Percentiles rank a stretch among this genome's conserved stretches.
Conservation (phyloP, 2,113 vertebrate species). For the Plectropomus leopardus region DNA sequence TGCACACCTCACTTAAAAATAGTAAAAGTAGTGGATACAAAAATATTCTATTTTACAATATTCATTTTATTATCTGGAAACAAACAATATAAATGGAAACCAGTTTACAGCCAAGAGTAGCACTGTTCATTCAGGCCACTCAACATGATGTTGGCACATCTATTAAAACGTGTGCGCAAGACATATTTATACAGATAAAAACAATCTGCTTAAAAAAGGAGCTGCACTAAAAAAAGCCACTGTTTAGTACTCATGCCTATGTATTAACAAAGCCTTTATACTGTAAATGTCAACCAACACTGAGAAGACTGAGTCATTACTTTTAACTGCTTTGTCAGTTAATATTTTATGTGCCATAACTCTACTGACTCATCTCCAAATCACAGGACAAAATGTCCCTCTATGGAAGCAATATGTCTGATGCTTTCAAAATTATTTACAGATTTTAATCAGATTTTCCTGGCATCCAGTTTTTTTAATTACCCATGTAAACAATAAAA, state of each 20-base stretch:
- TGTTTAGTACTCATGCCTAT: constrained; percentile 9
- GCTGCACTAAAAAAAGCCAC: neutral
- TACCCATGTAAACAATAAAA: constrained; percentile 30
- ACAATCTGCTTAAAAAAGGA: constrained; percentile 40
- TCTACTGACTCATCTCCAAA: constrained; percentile 7
- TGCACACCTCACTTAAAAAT: no score
- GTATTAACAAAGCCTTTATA: constrained; percentile 44
- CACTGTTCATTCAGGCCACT: constrained; percentile 28
- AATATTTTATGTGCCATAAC: constrained; percentile 35
- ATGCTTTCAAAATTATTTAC: constrained; percentile 5
- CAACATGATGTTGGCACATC: constrained; percentile 28
- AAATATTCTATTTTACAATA: constrained; percentile 16
- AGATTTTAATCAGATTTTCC: constrained; percentile 10
- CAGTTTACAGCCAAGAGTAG: constrained; percentile 33
- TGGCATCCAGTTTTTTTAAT: constrained; percentile 12
- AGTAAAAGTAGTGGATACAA: constrained; percentile 15
- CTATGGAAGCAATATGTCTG: neutral
- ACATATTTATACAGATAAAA: constrained; percentile 54
- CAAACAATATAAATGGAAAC: constrained; percentile 59
- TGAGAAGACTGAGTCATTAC: constrained; percentile 8
- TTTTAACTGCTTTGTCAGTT: constrained; percentile 27
- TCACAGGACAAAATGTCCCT: neutral
- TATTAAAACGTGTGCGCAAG: constrained; percentile 40
- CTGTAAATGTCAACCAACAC: constrained; percentile 17
- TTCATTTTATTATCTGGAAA: constrained; percentile 62